Evolutionary conservation across 2,113 vertebrate genomes (phyloP).

Genomic region (Neodon shergylaensis): DNA sequence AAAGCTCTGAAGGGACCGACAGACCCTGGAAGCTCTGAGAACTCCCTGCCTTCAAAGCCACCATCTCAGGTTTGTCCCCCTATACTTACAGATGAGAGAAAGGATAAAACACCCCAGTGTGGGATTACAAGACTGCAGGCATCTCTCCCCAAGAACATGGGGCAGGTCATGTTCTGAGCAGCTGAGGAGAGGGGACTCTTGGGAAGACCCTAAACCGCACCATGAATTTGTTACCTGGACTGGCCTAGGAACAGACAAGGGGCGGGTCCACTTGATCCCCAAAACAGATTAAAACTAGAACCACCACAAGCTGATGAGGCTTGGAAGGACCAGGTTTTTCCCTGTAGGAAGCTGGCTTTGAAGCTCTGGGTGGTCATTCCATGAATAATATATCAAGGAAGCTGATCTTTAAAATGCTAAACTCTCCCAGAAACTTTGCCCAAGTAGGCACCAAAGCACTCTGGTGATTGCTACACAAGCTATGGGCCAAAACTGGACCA

Average conservation of each 20-base stretch:
- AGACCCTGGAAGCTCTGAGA: background rate
- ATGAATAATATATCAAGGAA: constrained; percentile 58
- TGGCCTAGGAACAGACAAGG: background rate
- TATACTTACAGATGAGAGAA: background rate
- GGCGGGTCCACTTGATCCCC: background rate
- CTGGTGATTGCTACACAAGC: background rate
- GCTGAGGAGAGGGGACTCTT: background rate
- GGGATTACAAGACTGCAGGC: background rate
- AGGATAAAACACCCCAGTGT: background rate
- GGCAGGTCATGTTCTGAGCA: background rate
- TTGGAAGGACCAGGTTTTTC: background rate
- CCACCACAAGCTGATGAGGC: too few species aligned
- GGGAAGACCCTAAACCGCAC: background rate
- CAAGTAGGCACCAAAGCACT: fast-evolving
- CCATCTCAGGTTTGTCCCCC: background rate
- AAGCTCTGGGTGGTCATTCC: background rate
- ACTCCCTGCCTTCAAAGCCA: background rate
- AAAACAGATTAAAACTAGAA: background rate
- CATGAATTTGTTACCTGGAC: background rate
- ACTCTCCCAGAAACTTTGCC: background rate
- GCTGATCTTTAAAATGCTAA: constrained; percentile 48
- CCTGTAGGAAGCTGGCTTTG: background rate
- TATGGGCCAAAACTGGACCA: too few species aligned
- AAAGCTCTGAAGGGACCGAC: constrained; percentile 8
- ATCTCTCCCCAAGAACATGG: background rate